A percentile compares a stretch with the other conserved stretches of the same genome.
Conservation (phyloP, 2,888 invertebrate species). For the Athalia cordata region DNA sequence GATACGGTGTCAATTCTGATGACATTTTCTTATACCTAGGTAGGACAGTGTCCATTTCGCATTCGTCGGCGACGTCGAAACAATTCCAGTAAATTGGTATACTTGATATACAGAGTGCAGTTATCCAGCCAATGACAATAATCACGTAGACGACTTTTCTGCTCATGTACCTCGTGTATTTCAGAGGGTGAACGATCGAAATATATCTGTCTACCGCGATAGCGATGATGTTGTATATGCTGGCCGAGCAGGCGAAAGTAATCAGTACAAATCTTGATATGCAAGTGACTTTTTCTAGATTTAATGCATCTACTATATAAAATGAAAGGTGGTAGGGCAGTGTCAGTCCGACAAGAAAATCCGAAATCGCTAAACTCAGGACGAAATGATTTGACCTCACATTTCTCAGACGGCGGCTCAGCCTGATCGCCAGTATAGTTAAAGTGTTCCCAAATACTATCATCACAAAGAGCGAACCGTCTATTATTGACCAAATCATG, state of each 20-base stretch:
- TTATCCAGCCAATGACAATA: conserved; percentile 81
- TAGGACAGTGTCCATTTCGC: conserved; percentile 82
- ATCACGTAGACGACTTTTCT: conserved; percentile 79
- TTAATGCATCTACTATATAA: conserved; percentile 80
- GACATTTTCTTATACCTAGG: conserved; percentile 65
- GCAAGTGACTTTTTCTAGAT: conserved; percentile 79
- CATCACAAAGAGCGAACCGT: conserved; percentile 79
- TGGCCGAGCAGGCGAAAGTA: conserved; percentile 85
- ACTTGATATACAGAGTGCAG: conserved; percentile 80
- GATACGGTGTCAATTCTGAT: neutral
- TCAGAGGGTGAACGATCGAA: conserved; percentile 86
- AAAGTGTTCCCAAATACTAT: conserved; percentile 85
- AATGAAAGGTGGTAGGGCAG: conserved; percentile 87
- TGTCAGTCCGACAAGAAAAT: conserved; percentile 85
- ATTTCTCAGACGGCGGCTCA: conserved; percentile 81
- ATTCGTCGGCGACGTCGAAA: conserved; percentile 78
- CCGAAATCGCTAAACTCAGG: conserved; percentile 86
- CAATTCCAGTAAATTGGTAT: conserved; percentile 88
- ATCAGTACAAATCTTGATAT: conserved; percentile 81
- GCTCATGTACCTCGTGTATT: conserved; percentile 85
- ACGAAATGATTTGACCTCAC: conserved; percentile 87
- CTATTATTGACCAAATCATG: conserved; percentile 79
- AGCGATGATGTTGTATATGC: conserved; percentile 85
- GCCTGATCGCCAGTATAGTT: conserved; percentile 84
- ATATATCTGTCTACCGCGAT: conserved; percentile 88